Evolutionary conservation across 1,140 invertebrate species (phyloP).

Genomic region (Brachionus asplanchnoidis): DNA sequence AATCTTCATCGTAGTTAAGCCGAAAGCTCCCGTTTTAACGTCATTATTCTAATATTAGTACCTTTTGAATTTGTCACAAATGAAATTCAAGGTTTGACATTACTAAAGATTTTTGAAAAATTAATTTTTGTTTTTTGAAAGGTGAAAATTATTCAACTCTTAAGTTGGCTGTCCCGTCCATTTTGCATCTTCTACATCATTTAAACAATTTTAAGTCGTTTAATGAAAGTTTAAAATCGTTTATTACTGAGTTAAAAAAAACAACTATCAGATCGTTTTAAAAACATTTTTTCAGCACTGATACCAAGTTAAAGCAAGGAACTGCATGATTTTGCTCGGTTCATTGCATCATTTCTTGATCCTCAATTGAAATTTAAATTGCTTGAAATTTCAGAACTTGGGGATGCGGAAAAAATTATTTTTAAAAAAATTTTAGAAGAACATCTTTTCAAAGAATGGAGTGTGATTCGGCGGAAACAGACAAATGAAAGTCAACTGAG

Average conservation of each 20-base stretch:
- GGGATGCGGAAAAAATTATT: too few relatives aligned
- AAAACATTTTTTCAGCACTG: not conserved
- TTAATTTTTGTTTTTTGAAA: not conserved
- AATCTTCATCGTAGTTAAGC: not conserved
- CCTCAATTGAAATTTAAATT: too few relatives aligned
- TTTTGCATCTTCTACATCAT: not conserved
- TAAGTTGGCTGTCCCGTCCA: not conserved
- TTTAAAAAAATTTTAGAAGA: too few relatives aligned
- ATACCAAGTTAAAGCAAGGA: too few relatives aligned
- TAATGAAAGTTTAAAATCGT: not conserved
- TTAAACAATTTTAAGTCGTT: not conserved
- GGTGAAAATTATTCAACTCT: not conserved
- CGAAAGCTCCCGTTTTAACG: not conserved
- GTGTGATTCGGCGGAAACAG: too few relatives aligned
- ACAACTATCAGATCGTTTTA: not conserved
- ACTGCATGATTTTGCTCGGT: too few relatives aligned
- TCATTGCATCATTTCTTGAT: too few relatives aligned
- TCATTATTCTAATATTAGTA: not conserved
- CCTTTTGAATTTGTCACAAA: not conserved
- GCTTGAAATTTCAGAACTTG: too few relatives aligned
- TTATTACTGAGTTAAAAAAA: not conserved
- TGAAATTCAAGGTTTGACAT: not conserved
- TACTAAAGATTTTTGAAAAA: not conserved
- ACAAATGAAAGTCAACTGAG: too few relatives aligned
- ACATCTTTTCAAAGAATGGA: too few relatives aligned